A percentile compares a stretch with the other conserved stretches of the same genome.
These are phyloP conservation scores for Aporophyla lueneburgensis DNA, from an alignment of 2,888 invertebrate genomes.

Conservation along the genomic window DNA sequence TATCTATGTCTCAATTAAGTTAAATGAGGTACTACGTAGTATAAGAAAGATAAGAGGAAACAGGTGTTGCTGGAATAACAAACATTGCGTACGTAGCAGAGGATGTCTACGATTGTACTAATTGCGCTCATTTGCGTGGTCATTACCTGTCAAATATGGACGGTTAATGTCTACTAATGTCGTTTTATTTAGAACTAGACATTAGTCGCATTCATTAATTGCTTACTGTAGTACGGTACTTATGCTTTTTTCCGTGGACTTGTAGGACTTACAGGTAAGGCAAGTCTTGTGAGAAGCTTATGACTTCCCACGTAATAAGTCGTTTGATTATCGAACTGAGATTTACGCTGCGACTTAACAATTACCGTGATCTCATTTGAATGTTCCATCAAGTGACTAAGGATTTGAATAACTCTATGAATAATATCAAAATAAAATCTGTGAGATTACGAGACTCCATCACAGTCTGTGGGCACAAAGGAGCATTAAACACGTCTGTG, in stretches of 20 bases:
- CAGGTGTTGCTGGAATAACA: conserved; percentile 67
- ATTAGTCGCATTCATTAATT: conserved; percentile 24
- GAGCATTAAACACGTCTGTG: conserved; percentile 79
- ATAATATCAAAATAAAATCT: conserved; percentile 71
- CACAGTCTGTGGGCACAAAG: conserved; percentile 79
- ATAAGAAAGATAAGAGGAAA: conserved; percentile 70
- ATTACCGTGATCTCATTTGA: conserved; percentile 57
- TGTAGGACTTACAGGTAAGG: not conserved
- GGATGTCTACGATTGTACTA: conserved; percentile 61
- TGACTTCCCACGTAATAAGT: not conserved
- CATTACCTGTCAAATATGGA: conserved; percentile 57
- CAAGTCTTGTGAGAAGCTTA: not conserved
- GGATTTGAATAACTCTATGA: conserved; percentile 57
- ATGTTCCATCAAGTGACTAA: conserved; percentile 57
- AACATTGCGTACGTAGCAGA: conserved; percentile 46
- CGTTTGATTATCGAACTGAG: conserved; percentile 26
- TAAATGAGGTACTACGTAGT: conserved; percentile 67
- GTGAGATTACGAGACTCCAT: conserved; percentile 66
- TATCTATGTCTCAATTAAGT: conserved; percentile 75
- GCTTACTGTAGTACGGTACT: conserved; percentile 9
- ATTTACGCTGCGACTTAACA: conserved; percentile 27
- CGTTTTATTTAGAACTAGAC: conserved; percentile 45
- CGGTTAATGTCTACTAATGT: conserved; percentile 52
- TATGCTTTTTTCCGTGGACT: conserved; percentile 8
- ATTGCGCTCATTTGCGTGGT: conserved; percentile 50